Conservation (phyloP, 2,113 vertebrate species). For the Sterna hirundo region DNA sequence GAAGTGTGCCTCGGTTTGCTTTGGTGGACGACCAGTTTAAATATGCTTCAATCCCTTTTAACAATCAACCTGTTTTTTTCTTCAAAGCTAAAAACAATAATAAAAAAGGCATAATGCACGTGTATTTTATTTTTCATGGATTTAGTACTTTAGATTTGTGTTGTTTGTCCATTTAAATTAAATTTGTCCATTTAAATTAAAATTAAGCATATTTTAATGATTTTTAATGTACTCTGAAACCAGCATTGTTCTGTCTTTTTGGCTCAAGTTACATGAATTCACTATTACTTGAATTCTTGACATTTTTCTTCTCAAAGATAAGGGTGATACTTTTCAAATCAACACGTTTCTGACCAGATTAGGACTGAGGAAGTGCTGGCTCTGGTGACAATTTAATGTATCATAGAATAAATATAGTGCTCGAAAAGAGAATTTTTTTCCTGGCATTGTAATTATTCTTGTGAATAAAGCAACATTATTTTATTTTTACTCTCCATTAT, state of each 20-base stretch:
- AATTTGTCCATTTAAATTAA: neutral
- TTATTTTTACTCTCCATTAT: neutral
- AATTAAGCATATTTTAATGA: neutral
- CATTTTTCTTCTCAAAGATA: neutral
- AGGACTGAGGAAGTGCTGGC: neutral
- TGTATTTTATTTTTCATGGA: neutral
- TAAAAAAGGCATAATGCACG: neutral
- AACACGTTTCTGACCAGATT: neutral
- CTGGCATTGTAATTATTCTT: neutral
- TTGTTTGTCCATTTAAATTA: neutral
- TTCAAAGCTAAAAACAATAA: neutral
- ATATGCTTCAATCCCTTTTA: neutral
- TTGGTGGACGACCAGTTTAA: neutral
- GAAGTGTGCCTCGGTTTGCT: neutral
- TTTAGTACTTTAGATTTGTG: neutral
- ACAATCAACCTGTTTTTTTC: neutral
- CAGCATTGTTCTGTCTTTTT: neutral
- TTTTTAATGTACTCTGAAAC: neutral
- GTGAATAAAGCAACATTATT: constrained; percentile 6
- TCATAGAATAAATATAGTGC: neutral
- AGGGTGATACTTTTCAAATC: neutral
- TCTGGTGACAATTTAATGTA: neutral
- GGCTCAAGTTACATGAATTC: neutral
- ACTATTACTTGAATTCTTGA: neutral
- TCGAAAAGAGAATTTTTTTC: neutral